Conservation (phyloP, 1,140 invertebrate species). For the Cydia strobilella region DNA sequence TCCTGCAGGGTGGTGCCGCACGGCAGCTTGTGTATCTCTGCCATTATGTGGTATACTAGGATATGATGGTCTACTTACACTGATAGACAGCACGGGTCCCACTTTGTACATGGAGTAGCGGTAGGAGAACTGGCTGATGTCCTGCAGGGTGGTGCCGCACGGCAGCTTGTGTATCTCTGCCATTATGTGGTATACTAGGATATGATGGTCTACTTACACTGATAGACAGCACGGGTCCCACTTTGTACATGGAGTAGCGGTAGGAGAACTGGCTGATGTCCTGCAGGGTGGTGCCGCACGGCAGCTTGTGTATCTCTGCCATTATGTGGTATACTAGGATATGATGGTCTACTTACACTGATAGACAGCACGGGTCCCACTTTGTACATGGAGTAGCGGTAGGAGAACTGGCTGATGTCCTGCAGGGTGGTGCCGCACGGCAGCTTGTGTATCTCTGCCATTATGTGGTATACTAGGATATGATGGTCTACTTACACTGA, state of each 20-base stretch:
- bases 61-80: not conserved
- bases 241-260: no score
- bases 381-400: conserved; percentile 98
- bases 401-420: conserved; percentile 95
- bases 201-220: no score
- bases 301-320: conserved; percentile 89
- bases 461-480: conserved; percentile 85
- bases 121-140: no score
- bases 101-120: no score
- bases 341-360: not conserved
- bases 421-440: conserved; percentile 92
- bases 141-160: no score
- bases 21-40: conserved; percentile 94
- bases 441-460: conserved; percentile 94
- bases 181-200: no score
- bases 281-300: no score
- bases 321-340: conserved; percentile 89
- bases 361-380: conserved; percentile 95
- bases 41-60: conserved; percentile 91
- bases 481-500: conserved; percentile 89
- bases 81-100: conserved; percentile 92
- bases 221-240: no score
- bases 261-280: no score
- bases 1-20: conserved; percentile 92
- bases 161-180: no score